phyloP scores from a whole-genome alignment of 2,113 vertebrate species.

The Gobio gobio region DNA sequence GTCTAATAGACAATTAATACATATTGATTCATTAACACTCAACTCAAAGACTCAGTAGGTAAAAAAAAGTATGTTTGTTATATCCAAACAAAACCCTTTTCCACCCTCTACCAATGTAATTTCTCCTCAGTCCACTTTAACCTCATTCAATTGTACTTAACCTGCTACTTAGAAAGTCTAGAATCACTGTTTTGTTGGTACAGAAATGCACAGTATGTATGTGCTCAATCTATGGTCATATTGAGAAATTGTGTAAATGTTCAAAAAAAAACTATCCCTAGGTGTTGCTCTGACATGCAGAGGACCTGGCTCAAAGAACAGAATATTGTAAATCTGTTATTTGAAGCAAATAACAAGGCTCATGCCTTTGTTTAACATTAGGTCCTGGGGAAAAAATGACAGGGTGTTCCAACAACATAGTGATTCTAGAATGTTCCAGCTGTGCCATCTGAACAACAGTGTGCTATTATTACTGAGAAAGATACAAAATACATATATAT shows the following conservation, averaged over 20 bases:
- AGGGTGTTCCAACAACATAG: conserved; percentile 12
- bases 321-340: conserved; percentile 17
- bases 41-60: conserved; percentile 50
- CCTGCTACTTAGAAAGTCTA: conserved; percentile 5
- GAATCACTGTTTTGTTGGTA: conserved; percentile 9
- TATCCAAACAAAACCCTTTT: neutral
- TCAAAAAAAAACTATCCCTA: neutral
- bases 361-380: neutral
- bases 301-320: neutral
- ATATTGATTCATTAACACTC: conserved; percentile 54
- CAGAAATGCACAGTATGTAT: conserved; percentile 38
- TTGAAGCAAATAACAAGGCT: conserved; percentile 29
- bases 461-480: conserved; percentile 30
- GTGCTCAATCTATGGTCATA: neutral
- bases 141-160: conserved; percentile 26
- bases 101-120: neutral
- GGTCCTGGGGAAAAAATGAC: neutral
- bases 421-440: conserved; percentile 27
- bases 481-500: conserved; percentile 27
- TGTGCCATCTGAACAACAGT: conserved; percentile 28
- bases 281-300: conserved; percentile 12
- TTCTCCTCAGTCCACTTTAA: neutral
- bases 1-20: conserved; percentile 7
- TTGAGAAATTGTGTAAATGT: neutral
- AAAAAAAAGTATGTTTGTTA: neutral